Percentiles rank a stretch among this genome's conserved stretches.
Conservation (phyloP, 2,888 invertebrate genomes). For the Eurytoma adleriae region DNA sequence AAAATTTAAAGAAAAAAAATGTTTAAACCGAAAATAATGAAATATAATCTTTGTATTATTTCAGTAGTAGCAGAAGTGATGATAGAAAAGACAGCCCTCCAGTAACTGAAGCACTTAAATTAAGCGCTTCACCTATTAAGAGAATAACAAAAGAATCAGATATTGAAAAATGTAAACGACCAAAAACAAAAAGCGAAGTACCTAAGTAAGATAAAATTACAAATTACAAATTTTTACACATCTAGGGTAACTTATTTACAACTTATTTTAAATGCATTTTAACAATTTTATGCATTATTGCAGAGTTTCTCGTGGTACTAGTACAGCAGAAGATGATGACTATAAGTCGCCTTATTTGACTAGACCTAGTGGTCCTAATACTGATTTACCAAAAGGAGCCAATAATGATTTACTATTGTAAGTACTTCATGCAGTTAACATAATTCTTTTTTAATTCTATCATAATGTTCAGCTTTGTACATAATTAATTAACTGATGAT, state of each 20-base stretch:
- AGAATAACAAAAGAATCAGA: conserved; percentile 69
- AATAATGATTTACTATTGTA: conserved; percentile 88
- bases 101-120: conserved; percentile 72
- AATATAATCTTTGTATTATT: conserved; percentile 24
- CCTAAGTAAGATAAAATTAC: conserved; percentile 71
- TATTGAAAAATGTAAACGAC: conserved; percentile 72
- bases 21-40: background rate
- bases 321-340: conserved; percentile 77
- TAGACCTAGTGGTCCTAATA: conserved; percentile 83
- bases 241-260: background rate
- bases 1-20: background rate
- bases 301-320: conserved; percentile 76
- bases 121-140: conserved; percentile 72
- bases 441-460: too few species aligned
- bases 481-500: too few species aligned
- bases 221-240: background rate
- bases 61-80: conserved; percentile 69
- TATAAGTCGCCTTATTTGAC: conserved; percentile 80
- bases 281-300: background rate
- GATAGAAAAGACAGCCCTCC: conserved; percentile 72
- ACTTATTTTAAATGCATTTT: background rate
- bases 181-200: conserved; percentile 74
- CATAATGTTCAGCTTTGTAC: too few species aligned
- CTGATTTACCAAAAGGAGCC: conserved; percentile 85
- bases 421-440: conserved; percentile 71